Base-by-base conservation (phyloP, 2,797 vertebrate species). In the Pristis pectinata region DNA sequence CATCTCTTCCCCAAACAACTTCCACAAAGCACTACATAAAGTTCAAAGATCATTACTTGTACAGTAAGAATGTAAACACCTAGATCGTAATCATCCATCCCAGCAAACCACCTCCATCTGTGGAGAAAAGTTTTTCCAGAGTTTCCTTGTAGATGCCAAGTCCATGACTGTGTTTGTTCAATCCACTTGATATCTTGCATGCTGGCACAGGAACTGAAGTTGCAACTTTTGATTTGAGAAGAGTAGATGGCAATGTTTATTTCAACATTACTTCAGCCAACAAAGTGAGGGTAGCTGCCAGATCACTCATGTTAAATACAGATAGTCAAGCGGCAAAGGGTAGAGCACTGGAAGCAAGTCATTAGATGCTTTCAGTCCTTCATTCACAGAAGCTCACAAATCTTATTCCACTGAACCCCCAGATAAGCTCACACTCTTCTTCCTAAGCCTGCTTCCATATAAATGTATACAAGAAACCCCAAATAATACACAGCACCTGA, bases 51-150 rank as follows among this genome's bases (percentile, higher is more conserved):
- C 19, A 44, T 72, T 93, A 37, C 22, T 93, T 72, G 34, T 17
- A 30, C 11, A 44, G 10, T 93, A 93, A 72, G 87, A 91, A 93
- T 72, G 41, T 72, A 93, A 93, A 70, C 67, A 67, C 19, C 56
- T 34, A 67, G 56, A 91, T 22, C 34, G 53, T 61, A 59, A 91
- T 61, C 34, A 19, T 91, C n/a, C 56, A 91, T 91, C 56, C 91
- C 53, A 61, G 87, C 11, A 91, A 91, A 91, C 34, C n/a, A 56
- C 87, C 30, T 37, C 87, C 87, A 64, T 64, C 87, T 91, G 34
- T 64, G n/a, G 59, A 89, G 19, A 17, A 17, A 67, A 59, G 19
- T 37, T 91, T 91, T 56, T 37, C 61, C 59, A 17, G 15, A 91
- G 34, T 64, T 91, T 64, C 61, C 85, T 64, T 53, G 49, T 9